Base-by-base conservation (phyloP, 2,113 vertebrate genomes). In the Lamprotornis superbus region DNA sequence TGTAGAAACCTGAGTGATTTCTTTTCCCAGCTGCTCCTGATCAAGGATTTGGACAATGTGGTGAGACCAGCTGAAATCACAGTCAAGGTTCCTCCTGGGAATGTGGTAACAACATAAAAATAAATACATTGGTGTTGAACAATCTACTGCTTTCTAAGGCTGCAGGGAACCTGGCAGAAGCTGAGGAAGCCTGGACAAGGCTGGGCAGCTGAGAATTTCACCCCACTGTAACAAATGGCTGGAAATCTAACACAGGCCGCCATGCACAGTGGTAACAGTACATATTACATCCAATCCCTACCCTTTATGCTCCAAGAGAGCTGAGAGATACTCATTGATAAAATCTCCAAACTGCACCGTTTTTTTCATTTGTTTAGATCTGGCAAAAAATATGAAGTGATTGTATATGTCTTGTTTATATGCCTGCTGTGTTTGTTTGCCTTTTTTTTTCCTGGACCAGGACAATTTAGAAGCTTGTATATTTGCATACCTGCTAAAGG, bases 21-120 rank as follows among this genome's bases (percentile, higher is more conserved):
- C 90, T 97, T 89, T 92, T 96, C 90, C 93, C 98, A 98, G 98
- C 98, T 98, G 98, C 96, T 98, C 91, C 28, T 81, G 80, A 91
- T 78, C 52, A 67, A 80, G 97, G 96, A 98, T 98, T 95, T 97
- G 93, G 89, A 96, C 59, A 92, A 92, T 90, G 91, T 95, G 92
- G 97, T 95, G 91, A 94, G 95, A 96, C 94, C 78, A 91, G 70
- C 91, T 97, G 97, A 97, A 97, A 97, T 92, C 83, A 91, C 79
- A 97, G 95, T 95, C 89, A 96, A 90, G 68, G 79, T 83, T 96
- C 61, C 86, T 93, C 80, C 73, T 84, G 82, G 92, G 94, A 92
- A 91, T 70, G 88, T 75, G 94, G 90, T 89, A 96, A 96, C 95
- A 96, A 90, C 77, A 95, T 86, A 96, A 96, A 96, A 94, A 96